Conservation (phyloP, 2,888 invertebrate genomes). For the Rhogogaster chlorosoma region DNA sequence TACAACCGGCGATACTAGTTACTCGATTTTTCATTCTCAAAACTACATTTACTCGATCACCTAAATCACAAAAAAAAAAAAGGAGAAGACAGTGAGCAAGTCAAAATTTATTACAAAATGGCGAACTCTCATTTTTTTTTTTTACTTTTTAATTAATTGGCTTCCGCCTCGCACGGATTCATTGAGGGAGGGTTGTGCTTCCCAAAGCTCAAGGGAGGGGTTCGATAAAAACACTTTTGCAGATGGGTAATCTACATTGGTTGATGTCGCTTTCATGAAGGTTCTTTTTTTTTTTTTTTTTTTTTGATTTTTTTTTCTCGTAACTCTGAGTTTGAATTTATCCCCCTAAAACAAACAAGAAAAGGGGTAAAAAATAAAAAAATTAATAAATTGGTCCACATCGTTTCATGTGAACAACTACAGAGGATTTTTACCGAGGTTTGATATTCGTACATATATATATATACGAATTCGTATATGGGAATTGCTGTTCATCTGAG, state of each 20-base stretch:
- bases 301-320: neutral
- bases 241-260: conserved; percentile 11
- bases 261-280: conserved; percentile 2
- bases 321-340: neutral
- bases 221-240: conserved; percentile 11
- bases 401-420: neutral
- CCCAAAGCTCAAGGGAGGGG: neutral
- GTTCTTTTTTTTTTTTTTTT: neutral
- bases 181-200: neutral
- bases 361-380: no score
- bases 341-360: no score
- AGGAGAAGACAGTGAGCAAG: neutral
- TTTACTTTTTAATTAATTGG: neutral
- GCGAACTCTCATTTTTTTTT: neutral
- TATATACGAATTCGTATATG: neutral
- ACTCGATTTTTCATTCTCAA: neutral
- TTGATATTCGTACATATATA: neutral
- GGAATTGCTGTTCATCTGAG: neutral
- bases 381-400: neutral
- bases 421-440: neutral
- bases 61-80: neutral
- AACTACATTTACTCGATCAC: neutral
- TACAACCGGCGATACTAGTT: neutral
- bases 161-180: neutral
- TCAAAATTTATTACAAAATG: neutral